These are phyloP conservation scores for Habroteleia sp. DNA, from an alignment of 2,888 invertebrate genomes.

Conservation along the genomic window DNA sequence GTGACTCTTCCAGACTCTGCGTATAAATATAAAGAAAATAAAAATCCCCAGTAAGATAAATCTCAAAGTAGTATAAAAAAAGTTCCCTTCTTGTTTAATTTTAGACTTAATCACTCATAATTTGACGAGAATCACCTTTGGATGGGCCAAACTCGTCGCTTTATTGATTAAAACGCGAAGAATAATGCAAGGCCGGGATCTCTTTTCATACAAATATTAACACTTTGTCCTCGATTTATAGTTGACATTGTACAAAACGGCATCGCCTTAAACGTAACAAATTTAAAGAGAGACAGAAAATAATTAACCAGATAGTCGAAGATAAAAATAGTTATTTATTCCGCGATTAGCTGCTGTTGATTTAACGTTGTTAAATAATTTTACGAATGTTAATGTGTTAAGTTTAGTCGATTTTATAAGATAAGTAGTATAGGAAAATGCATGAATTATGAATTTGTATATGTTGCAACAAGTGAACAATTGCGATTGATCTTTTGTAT, in stretches of 20 bases:
- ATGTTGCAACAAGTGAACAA: background rate
- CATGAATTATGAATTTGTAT: background rate
- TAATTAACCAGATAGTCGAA: no score
- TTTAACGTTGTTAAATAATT: conserved; percentile 22
- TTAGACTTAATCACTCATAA: no score
- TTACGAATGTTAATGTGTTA: conserved; percentile 28
- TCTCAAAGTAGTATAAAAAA: conserved; percentile 14
- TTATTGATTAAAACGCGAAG: no score
- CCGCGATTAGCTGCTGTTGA: conserved; percentile 11
- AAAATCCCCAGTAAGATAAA: background rate
- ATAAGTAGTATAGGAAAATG: background rate
- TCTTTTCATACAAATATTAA: no score
- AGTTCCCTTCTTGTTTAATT: background rate
- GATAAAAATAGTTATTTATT: conserved; percentile 17
- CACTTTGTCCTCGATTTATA: no score
- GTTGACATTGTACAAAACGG: no score
- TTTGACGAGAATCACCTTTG: no score
- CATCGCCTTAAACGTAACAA: conserved; percentile 11
- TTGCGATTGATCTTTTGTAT: conserved; percentile 2
- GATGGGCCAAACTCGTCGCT: no score
- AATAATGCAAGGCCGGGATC: no score
- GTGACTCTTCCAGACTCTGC: conserved; percentile 7
- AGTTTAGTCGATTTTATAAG: background rate
- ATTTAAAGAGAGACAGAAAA: background rate
- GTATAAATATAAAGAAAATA: background rate